Conservation (phyloP, 2,888 invertebrate species). For the Leptothorax acervorum region DNA sequence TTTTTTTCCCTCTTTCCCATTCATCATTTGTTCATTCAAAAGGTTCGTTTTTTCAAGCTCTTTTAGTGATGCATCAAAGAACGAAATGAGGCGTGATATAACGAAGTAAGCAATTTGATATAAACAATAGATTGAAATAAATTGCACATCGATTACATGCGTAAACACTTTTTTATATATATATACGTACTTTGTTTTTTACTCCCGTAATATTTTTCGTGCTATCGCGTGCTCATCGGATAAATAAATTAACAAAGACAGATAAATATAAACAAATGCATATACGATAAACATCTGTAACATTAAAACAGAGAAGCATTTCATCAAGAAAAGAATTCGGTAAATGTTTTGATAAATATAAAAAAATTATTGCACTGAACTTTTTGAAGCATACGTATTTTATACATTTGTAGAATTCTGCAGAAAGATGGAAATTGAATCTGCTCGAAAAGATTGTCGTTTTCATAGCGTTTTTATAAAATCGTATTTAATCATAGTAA, state of each 20-base stretch:
- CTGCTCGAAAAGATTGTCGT: background rate
- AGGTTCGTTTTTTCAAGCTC: background rate
- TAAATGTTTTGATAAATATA: background rate
- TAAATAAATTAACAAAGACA: conserved; percentile 6
- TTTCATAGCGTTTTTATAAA: background rate
- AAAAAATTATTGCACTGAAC: background rate
- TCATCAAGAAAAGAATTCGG: background rate
- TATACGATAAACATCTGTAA: background rate
- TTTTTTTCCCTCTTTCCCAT: background rate
- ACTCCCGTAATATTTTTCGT: background rate
- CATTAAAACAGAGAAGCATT: background rate
- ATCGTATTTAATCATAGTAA: background rate
- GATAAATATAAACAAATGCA: background rate
- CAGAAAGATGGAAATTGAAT: background rate
- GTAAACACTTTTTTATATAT: background rate
- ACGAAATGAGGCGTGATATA: background rate
- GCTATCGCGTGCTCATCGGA: background rate
- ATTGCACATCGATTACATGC: conserved; percentile 22
- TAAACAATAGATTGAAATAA: background rate
- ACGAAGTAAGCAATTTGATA: conserved; percentile 17
- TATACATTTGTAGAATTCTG: background rate
- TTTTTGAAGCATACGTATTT: background rate
- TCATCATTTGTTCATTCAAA: background rate
- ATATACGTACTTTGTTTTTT: background rate
- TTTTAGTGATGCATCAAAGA: conserved; percentile 6